These are phyloP conservation scores for Dasysyrphus albostriatus DNA, from an alignment of 2,888 invertebrate species.

Conservation along the genomic window DNA sequence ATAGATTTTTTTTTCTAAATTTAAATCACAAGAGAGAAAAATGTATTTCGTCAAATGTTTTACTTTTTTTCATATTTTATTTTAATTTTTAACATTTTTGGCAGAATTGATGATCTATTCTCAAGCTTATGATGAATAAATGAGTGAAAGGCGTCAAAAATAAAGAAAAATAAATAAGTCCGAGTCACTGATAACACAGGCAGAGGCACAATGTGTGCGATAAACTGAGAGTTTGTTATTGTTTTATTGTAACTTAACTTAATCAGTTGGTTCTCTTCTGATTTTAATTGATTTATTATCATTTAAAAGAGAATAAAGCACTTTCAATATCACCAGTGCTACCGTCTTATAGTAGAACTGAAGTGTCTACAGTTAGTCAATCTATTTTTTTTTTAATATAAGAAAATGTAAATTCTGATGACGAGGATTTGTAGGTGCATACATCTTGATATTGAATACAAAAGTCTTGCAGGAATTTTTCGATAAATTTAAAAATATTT, in stretches of 20 bases:
- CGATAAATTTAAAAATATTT: no score
- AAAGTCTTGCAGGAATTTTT: no score
- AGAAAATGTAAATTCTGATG: no score
- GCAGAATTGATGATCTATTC: not conserved
- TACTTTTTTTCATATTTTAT: not conserved
- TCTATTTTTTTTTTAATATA: no score
- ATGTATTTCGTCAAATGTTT: slow-evolving; percentile 10
- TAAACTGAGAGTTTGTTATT: not conserved
- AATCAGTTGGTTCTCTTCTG: not conserved
- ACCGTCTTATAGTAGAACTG: not conserved
- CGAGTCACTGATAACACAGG: slow-evolving; percentile 2
- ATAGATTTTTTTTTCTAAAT: slow-evolving; percentile 39
- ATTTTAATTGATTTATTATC: not conserved
- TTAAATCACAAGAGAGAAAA: slow-evolving; percentile 22
- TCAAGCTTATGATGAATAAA: not conserved
- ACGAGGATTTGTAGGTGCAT: no score
- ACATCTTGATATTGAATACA: no score
- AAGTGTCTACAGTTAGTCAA: no score
- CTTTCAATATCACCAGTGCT: not conserved
- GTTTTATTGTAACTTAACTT: not conserved
- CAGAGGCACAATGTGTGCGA: not conserved
- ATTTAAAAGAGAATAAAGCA: not conserved
- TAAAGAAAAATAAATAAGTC: not conserved
- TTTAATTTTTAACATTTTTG: not conserved
- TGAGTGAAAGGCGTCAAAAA: not conserved